Evolutionary conservation across 2,113 vertebrate species (phyloP).

Genomic region (Rhabdomys dilectus): DNA sequence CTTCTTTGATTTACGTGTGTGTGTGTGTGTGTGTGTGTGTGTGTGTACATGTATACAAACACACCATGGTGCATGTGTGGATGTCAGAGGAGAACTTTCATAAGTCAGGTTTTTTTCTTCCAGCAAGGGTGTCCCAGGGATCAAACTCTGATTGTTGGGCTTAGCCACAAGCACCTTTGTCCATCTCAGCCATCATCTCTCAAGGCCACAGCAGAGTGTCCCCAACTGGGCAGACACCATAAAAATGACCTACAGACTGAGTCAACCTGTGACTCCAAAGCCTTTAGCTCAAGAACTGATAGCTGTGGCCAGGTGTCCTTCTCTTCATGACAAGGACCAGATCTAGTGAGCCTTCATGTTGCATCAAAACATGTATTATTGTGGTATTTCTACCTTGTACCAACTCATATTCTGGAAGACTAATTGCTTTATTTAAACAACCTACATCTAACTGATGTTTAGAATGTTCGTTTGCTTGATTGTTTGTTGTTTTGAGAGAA

Average conservation of each 20-base stretch:
- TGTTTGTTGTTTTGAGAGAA: neutral
- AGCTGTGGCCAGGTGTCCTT: neutral
- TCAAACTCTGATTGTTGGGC: neutral
- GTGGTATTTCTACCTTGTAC: neutral
- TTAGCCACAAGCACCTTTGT: neutral
- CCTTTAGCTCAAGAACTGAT: neutral
- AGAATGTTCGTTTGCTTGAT: neutral
- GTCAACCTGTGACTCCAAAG: neutral
- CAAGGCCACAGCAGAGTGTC: neutral
- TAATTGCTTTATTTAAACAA: slow-evolving; percentile 21
- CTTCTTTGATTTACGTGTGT: neutral
- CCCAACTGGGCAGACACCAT: neutral
- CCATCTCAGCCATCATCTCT: neutral
- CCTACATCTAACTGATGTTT: neutral
- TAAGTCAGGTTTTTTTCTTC: neutral
- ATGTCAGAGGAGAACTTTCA: neutral
- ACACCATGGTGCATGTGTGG: neutral
- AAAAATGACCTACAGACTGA: neutral
- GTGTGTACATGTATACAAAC: neutral
- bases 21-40: neutral
- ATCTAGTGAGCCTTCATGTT: too few species aligned
- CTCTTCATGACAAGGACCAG: neutral
- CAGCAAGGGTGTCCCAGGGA: neutral
- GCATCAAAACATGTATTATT: too few species aligned
- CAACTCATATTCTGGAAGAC: neutral